These are phyloP conservation scores for Drosophila setosimentum DNA, from an alignment of 2,888 invertebrate genomes.

Conservation along the genomic window DNA sequence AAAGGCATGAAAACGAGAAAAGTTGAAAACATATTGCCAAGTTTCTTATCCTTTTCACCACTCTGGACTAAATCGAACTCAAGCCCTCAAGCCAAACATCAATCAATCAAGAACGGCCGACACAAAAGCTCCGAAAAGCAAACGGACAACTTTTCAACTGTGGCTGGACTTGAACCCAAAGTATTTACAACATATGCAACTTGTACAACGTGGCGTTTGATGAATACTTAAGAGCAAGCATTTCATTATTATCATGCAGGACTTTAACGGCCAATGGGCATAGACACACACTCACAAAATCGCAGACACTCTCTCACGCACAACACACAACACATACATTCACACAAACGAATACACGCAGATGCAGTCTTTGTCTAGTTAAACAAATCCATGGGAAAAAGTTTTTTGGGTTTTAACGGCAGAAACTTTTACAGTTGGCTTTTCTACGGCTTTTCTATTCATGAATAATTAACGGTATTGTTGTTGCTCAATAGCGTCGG, in stretches of 20 bases:
- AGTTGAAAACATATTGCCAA: slow-evolving; percentile 73
- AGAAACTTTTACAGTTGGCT: slow-evolving; percentile 65
- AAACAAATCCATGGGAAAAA: slow-evolving; percentile 65
- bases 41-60: slow-evolving; percentile 63
- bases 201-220: slow-evolving; percentile 67
- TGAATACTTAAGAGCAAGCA: slow-evolving; percentile 64
- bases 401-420: slow-evolving; percentile 46
- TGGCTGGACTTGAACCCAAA: slow-evolving; percentile 52
- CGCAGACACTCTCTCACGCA: slow-evolving; percentile 5
- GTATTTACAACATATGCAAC: slow-evolving; percentile 78
- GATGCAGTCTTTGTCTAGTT: slow-evolving; percentile 48
- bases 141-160: slow-evolving; percentile 54
- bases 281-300: neutral
- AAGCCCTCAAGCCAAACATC: slow-evolving; percentile 66
- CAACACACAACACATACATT: neutral
- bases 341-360: neutral
- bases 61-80: slow-evolving; percentile 52
- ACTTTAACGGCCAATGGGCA: slow-evolving; percentile 35
- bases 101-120: slow-evolving; percentile 65
- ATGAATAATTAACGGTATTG: slow-evolving; percentile 79
- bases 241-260: slow-evolving; percentile 70
- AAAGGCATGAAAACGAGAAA: slow-evolving; percentile 52
- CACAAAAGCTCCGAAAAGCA: slow-evolving; percentile 5
- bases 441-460: slow-evolving; percentile 63
- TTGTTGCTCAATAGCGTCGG: slow-evolving; percentile 63